Base-by-base conservation (phyloP, 2,797 vertebrate genomes). In the Glyptemys insculpta region DNA sequence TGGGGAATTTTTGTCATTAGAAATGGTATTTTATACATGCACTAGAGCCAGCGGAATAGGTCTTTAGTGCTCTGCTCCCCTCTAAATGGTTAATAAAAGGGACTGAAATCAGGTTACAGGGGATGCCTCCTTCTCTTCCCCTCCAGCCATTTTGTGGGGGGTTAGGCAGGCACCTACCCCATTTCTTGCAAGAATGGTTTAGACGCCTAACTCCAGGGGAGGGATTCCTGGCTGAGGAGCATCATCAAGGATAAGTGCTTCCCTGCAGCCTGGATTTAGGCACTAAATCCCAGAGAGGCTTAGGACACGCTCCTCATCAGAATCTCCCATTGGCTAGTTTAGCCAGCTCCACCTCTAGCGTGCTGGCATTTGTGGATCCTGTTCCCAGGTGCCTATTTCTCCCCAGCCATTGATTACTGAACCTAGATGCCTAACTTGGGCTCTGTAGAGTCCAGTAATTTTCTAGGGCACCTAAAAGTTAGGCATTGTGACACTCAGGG, bases 11-110 rank as follows among this genome's bases (percentile, higher is more conserved):
- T 59, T 83, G 3, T 8, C 49, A 3, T 25, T 54, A 37, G 47
- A 59, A 86, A 72, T 74, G 1, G 2, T 15, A 41, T 0, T 0
- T 12, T 6, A 6, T 6, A 1, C 0, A 0, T 8, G 4, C 56
- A 21, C 5, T 50, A 31, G 34, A 44, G 49, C 29, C 14, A 74
- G 27, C 1, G 2, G 9, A 53, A 41, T 14, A 6, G n/a, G 6
- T 0, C 11, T 3, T 53, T 56, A 19, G 21, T 25, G 54, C 9
- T 54, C 21, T 25, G 10, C 23, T 25, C 54, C 9, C 54, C 54
- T 54, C 21, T 54, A 54, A 10, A 7, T 9, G 16, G 31, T 34
- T 62, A 34, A 62, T 34, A 62, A 62, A 62, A 62, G 59, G 34
- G 34, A n/a, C 62, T 10, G 18, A 65, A 65, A 65, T 65, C 8